Evolutionary conservation across 2,113 vertebrate genomes (phyloP).

Genomic region (Kobus ellipsiprymnus): DNA sequence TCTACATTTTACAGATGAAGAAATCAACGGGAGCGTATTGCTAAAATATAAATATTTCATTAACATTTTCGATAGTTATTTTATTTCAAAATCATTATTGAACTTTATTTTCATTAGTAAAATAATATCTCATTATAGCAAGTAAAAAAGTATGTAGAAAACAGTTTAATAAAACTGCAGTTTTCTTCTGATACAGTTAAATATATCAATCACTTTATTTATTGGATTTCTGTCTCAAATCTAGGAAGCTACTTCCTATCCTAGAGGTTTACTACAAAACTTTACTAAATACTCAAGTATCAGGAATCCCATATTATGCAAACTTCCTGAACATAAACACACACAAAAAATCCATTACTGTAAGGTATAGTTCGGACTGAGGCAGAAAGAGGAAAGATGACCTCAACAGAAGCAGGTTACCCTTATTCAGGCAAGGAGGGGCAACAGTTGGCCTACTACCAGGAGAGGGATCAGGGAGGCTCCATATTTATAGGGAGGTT

Average conservation of each 20-base stretch:
- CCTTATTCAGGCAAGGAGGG: too few relatives aligned
- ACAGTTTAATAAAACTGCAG: background rate
- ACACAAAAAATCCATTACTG: background rate
- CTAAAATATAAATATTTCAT: background rate
- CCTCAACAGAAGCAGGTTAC: too few relatives aligned
- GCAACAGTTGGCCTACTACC: too few relatives aligned
- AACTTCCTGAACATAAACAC: background rate
- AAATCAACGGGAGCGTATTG: background rate
- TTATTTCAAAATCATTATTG: background rate
- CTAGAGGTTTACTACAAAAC: background rate
- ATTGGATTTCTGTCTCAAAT: background rate
- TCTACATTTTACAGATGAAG: background rate
- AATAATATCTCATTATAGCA: background rate
- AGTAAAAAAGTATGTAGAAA: background rate
- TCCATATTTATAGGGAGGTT: too few relatives aligned
- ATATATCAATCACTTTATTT: background rate
- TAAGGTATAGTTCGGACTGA: too few relatives aligned
- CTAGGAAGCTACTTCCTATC: background rate
- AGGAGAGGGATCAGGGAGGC: too few relatives aligned
- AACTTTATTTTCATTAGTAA: background rate
- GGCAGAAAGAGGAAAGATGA: too few relatives aligned
- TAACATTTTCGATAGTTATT: background rate
- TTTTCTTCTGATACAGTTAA: background rate
- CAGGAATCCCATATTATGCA: background rate
- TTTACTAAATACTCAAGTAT: background rate